Base-by-base conservation (phyloP, 2,797 vertebrate genomes). In the Clarias platycephalus region DNA sequence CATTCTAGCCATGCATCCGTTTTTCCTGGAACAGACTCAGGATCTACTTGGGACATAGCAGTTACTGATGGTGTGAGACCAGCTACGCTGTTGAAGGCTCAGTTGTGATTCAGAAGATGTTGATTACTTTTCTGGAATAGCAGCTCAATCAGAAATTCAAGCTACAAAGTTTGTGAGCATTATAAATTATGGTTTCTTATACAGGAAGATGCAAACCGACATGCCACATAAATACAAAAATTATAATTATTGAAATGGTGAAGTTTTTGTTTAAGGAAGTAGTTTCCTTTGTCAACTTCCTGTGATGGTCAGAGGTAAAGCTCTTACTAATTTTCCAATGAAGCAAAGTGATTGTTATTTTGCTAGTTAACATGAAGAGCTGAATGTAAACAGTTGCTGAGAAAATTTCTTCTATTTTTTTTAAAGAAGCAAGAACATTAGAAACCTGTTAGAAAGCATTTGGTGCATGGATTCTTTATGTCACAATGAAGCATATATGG, bases 401-500 rank as follows among this genome's bases (percentile, higher is more conserved):
- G 40, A 37, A 44, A 40, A 40, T 40, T 44, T 44, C 1, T 44
- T 44, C 10, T 44, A 40, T 44, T 44, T 37, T 37, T 37, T 37
- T 37, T 37, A 5, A 37, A 37, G 37, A 37, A 37, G 37, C 37
- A 37, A 37, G 37, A 37, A 34, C 34, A 34, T 34, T 34, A 34
- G n/a, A n/a, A 34, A 44, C 8, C 44, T 44, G 9, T 44, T 44
- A 44, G 44, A 49, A 49, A 49, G 44, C 44, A 49, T 49, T 49
- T 49, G 10, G 44, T 49, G 2, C 10, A 12, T 49, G 44, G 44
- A 49, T 49, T 49, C 44, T 49, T 49, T 49, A 49, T 12, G 44
- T 49, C 92, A 90, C 86, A 88, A 89, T 91, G 90, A 91, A 91
- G 88, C 88, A 86, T 70, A 92, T 93, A 91, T 91, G 90, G 91